phyloP scores from a whole-genome alignment of 2,797 vertebrate genomes.

The Gobio occitaniae region DNA sequence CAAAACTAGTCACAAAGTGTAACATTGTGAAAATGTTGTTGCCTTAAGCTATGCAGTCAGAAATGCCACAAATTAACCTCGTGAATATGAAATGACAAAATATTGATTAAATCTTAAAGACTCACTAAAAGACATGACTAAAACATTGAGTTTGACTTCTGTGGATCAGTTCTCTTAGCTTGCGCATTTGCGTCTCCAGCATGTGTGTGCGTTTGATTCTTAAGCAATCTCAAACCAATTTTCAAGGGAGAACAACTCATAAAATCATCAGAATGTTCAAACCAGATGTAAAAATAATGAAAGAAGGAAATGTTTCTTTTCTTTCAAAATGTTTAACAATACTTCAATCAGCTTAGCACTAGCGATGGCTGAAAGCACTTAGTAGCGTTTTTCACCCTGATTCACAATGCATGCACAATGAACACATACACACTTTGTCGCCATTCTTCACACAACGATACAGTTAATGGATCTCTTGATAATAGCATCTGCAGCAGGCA shows the following conservation, averaged over 20 bases:
- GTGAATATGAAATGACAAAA: neutral
- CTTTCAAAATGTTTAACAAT: conserved; percentile 58
- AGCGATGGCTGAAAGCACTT: conserved; percentile 54
- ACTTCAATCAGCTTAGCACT: conserved; percentile 57
- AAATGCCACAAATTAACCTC: neutral
- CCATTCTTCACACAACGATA: conserved; percentile 59
- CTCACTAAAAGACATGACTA: neutral
- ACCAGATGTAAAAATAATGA: conserved; percentile 1
- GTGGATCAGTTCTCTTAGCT: neutral
- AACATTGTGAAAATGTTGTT: neutral
- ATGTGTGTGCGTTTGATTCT: neutral
- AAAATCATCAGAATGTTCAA: conserved; percentile 28
- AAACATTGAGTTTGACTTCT: neutral
- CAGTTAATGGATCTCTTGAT: conserved; percentile 63
- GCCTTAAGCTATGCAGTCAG: neutral
- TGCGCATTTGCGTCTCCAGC: neutral
- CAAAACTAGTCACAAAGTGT: neutral
- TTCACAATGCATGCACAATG: conserved; percentile 52
- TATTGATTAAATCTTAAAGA: neutral
- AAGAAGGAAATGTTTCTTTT: conserved; percentile 36
- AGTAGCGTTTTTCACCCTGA: conserved; percentile 36
- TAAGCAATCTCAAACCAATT: neutral
- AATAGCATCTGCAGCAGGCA: conserved; percentile 61
- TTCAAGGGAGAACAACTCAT: conserved; percentile 14
- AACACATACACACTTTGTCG: conserved; percentile 55